These are phyloP conservation scores for Sebastes taczanowskii DNA, from an alignment of 2,797 vertebrate species.

Conservation along the genomic window DNA sequence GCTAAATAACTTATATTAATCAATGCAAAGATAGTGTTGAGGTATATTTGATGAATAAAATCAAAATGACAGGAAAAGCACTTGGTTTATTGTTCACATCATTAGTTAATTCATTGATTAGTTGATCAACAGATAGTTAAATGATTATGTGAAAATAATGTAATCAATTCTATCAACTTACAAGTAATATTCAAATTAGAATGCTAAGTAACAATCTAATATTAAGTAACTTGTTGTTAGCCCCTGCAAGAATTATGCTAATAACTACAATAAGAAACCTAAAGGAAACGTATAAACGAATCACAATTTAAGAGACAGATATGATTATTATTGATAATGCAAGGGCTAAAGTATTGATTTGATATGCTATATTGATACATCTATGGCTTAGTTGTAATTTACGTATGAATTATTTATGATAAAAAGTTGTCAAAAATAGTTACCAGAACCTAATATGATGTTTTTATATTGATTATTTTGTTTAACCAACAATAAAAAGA, in stretches of 20 bases:
- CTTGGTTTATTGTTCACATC: neutral
- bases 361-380: neutral
- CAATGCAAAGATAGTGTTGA: neutral
- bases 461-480: too few relatives aligned
- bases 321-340: neutral
- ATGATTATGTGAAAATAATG: neutral
- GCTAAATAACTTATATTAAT: neutral
- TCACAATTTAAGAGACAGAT: neutral
- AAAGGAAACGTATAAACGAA: neutral
- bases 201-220: neutral
- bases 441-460: too few relatives aligned
- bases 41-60: neutral
- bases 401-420: accelerated
- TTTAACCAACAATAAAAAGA: too few relatives aligned
- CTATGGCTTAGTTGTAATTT: neutral
- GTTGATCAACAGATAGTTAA: neutral
- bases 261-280: neutral
- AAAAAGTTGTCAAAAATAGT: too few relatives aligned
- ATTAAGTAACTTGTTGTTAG: neutral
- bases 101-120: neutral
- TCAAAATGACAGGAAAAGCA: neutral
- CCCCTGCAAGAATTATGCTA: neutral
- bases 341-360: neutral
- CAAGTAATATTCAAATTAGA: neutral
- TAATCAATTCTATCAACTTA: neutral